Evolutionary conservation across 2,113 vertebrate genomes (phyloP).

Genomic region (Tragelaphus strepsiceros): DNA sequence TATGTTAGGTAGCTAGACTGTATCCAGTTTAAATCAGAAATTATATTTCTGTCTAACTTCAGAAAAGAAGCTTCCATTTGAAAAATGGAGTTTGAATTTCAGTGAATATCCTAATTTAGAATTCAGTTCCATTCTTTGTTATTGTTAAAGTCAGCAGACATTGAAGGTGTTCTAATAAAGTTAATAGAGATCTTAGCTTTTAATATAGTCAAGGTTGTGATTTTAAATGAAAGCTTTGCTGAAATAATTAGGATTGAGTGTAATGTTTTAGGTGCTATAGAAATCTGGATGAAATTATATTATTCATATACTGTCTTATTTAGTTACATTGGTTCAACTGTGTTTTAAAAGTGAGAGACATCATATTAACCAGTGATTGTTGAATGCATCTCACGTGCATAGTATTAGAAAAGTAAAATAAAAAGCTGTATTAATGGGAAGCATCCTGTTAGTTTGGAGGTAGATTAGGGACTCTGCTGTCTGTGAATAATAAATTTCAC

Average conservation of each 20-base stretch:
- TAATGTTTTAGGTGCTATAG: slow-evolving; percentile 15
- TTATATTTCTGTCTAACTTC: slow-evolving; percentile 1
- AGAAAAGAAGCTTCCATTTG: slow-evolving; percentile 35
- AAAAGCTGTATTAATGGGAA: not conserved
- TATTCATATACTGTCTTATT: not conserved
- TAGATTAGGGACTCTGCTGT: not conserved
- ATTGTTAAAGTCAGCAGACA: not conserved
- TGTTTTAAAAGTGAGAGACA: not conserved
- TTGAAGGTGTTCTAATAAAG: not conserved
- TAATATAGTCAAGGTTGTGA: slow-evolving; percentile 46
- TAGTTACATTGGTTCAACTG: not conserved
- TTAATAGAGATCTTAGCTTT: slow-evolving; percentile 22
- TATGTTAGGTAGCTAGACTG: slow-evolving; percentile 1
- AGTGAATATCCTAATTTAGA: not conserved
- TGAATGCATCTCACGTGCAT: not conserved
- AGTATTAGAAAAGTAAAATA: not conserved
- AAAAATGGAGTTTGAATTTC: slow-evolving; percentile 40
- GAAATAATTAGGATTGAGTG: not conserved
- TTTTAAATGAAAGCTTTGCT: slow-evolving; percentile 16
- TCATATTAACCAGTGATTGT: not conserved
- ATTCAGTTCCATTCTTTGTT: slow-evolving; percentile 5
- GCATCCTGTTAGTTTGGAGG: not conserved
- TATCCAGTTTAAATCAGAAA: not conserved
- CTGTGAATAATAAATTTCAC: slow-evolving; percentile 14
- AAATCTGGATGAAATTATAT: slow-evolving; percentile 4